Base-by-base conservation (phyloP, 2,113 vertebrate genomes). In the Tonatia bakeri region DNA sequence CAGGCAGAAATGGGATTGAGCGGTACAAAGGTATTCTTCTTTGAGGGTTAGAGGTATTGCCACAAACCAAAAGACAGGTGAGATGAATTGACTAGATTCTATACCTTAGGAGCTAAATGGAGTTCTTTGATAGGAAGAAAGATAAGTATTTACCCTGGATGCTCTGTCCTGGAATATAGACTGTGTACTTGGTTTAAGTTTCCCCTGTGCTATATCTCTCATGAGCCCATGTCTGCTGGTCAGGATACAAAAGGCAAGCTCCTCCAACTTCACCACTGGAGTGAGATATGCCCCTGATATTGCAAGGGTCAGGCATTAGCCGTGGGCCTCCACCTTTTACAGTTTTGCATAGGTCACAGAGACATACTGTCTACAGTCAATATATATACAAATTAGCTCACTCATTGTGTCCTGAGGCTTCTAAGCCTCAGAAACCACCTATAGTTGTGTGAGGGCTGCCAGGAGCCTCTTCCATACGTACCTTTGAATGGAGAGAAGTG, bases 401-500 rank as follows among this genome's bases (percentile, higher is more conserved):
- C 28, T 50, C 56, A 64, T n/a, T 59, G 19, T 77, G 54, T 85
- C 36, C 43, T 94, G 28, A 77, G 59, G 38, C 84, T 79, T 92
- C 12, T 89, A 52, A 91, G 87, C 7, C 50, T 50, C 38, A 72
- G 50, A 72, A 83, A 89, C 28, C 15, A 77, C n/a, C n/a, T 14
- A 64, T 13, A 52, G 79, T 36, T 36, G 40, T 54, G 4, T 64
- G 31, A 91, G 19, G 65, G 40, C 1, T 52, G 16, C 16, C 69
- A 75, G 17, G 36, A 75, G 56, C 4, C 2, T 50, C 31, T 0
- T 5, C 52, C 8, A 0, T 98, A 99, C 99, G 0, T 98, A 99
- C 99, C 99, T 99, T 99, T 96, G 98, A 98, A 95, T 99, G 99
- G 1, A 99, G 98, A 7, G 97, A 38, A 11, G 98, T 98, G 94